Conservation (phyloP, 2,797 vertebrate genomes). For the Lepidocolaptes lacrymiger region DNA sequence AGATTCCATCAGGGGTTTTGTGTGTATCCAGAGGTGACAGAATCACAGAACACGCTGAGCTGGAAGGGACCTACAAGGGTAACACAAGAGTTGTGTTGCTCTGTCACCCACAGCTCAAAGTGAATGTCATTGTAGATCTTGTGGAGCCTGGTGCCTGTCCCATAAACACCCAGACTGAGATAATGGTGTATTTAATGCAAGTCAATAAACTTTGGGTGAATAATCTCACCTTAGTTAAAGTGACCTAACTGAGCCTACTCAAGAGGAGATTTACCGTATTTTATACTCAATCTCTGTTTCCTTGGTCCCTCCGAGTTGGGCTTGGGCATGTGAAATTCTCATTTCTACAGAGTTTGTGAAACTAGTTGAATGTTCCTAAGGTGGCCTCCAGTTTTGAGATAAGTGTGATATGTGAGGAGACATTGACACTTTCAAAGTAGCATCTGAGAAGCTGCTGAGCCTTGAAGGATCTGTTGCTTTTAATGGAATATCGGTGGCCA, state of each 20-base stretch:
- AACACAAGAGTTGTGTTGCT: neutral
- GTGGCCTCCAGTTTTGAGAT: neutral
- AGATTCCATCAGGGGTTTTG: neutral
- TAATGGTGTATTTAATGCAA: neutral
- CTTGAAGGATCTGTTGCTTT: neutral
- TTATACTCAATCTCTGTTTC: neutral
- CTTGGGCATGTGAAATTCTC: neutral
- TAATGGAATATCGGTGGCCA: neutral
- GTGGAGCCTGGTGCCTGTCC: neutral
- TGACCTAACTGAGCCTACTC: neutral
- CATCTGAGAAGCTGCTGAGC: neutral
- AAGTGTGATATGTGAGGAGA: neutral
- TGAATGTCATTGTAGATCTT: neutral
- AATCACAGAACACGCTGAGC: neutral
- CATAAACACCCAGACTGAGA: neutral
- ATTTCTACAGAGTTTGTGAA: neutral
- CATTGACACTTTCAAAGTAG: neutral
- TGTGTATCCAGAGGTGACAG: neutral
- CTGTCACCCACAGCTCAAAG: neutral
- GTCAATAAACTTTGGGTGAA: neutral
- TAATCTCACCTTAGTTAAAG: neutral
- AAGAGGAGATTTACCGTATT: neutral
- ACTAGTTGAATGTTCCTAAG: neutral
- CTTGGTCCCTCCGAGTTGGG: neutral
- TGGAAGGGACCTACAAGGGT: neutral